Evolutionary conservation across 1,140 invertebrate species (phyloP).

Genomic region (Calephelis virginiensis): DNA sequence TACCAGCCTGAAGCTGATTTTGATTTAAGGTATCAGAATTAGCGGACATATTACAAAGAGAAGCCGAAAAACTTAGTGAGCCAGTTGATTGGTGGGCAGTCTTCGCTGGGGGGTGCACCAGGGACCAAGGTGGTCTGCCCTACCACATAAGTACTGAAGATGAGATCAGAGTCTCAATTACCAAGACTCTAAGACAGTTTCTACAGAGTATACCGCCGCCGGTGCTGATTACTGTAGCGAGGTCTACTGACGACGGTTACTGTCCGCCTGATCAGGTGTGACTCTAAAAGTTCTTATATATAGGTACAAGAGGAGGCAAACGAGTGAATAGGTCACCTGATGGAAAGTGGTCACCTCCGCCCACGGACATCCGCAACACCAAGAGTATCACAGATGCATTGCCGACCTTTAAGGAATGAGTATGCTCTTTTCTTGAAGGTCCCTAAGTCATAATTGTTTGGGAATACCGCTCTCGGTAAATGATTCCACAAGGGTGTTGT

Average conservation of each 20-base stretch:
- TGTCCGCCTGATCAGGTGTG: slow-evolving; percentile 81
- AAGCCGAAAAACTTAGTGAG: slow-evolving; percentile 72
- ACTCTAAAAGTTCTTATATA: no score
- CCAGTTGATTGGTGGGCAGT: slow-evolving; percentile 89
- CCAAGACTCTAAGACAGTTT: slow-evolving; percentile 79
- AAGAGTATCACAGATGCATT: no score
- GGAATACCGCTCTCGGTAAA: no score
- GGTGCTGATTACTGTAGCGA: slow-evolving; percentile 87
- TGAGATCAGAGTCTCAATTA: slow-evolving; percentile 83
- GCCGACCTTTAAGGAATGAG: no score
- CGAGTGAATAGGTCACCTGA: no score
- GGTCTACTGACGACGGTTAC: slow-evolving; percentile 93
- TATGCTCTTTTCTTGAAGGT: no score
- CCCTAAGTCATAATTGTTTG: no score
- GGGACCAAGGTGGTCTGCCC: slow-evolving; percentile 89
- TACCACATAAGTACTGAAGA: slow-evolving; percentile 86
- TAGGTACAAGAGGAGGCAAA: no score
- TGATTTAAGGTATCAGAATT: slow-evolving; percentile 69
- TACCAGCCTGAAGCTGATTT: no score
- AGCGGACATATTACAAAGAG: slow-evolving; percentile 67
- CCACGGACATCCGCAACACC: no score
- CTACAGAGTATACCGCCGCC: slow-evolving; percentile 84
- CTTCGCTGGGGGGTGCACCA: slow-evolving; percentile 92
- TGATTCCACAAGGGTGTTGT: no score
- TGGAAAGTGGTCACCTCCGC: no score